phyloP scores from a whole-genome alignment of 2,797 vertebrate genomes.

The Mormyrops attenuatus region DNA sequence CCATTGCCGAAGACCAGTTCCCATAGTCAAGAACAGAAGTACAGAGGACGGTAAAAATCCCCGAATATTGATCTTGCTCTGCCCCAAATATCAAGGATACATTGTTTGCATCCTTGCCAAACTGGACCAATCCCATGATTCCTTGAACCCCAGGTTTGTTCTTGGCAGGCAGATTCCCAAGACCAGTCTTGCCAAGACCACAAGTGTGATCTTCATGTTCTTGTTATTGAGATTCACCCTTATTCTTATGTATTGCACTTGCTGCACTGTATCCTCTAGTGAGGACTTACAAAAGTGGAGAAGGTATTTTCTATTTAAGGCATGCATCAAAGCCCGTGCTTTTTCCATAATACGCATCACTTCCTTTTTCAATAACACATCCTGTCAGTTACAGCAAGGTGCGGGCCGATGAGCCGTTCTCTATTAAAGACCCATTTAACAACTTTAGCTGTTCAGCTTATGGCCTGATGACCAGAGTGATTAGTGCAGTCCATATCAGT shows the following conservation, averaged over 20 bases:
- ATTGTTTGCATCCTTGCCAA: not conserved
- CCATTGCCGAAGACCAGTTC: not conserved
- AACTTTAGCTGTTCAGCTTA: not conserved
- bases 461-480: not conserved
- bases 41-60: not conserved
- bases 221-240: not conserved
- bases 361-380: not conserved
- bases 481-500: not conserved
- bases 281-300: not conserved
- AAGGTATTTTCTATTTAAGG: not conserved
- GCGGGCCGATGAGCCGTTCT: not conserved
- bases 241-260: not conserved
- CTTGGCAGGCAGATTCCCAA: not conserved
- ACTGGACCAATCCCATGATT: not conserved
- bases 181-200: not conserved
- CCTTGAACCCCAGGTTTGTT: not conserved
- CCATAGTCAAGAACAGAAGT: not conserved
- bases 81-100: not conserved
- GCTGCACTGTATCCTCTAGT: not conserved
- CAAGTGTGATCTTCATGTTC: not conserved
- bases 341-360: not conserved
- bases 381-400: not conserved
- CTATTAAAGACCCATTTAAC: not conserved
- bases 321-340: not conserved
- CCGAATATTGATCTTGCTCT: not conserved